These are phyloP conservation scores for Melanotaenia boesemani DNA, from an alignment of 2,797 vertebrate species.

Conservation along the genomic window DNA sequence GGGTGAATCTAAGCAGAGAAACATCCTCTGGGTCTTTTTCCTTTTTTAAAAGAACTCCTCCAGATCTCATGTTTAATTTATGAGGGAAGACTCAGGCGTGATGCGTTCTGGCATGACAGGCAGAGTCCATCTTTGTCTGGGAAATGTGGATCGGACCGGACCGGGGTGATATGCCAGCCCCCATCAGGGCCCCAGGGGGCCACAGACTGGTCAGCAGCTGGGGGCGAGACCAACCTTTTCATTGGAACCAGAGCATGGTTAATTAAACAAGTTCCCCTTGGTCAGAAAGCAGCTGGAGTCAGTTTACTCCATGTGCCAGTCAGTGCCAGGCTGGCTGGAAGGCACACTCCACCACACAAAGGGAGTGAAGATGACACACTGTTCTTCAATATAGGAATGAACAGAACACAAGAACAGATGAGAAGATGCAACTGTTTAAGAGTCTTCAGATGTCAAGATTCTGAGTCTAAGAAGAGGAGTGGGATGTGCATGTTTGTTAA, in stretches of 20 bases:
- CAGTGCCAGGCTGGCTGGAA: constrained; percentile 79
- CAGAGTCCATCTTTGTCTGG: constrained; percentile 82
- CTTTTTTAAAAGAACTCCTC: constrained; percentile 85
- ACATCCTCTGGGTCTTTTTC: constrained; percentile 86
- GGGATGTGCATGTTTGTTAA: constrained; percentile 70
- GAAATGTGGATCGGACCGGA: constrained; percentile 77
- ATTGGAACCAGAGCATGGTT: constrained; percentile 79
- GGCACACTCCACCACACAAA: constrained; percentile 78
- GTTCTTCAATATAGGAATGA: constrained; percentile 65
- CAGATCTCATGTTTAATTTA: constrained; percentile 88
- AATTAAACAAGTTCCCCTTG: constrained; percentile 82
- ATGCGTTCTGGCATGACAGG: constrained; percentile 85
- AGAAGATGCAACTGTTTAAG: constrained; percentile 63
- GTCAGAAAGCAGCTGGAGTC: constrained; percentile 83
- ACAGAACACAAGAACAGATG: constrained; percentile 46
- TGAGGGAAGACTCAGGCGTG: constrained; percentile 81
- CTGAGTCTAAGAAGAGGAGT: constrained; percentile 69
- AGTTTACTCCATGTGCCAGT: constrained; percentile 78
- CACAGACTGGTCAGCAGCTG: constrained; percentile 80
- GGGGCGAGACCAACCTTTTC: constrained; percentile 72
- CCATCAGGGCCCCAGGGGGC: constrained; percentile 59
- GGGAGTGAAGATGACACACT: constrained; percentile 66
- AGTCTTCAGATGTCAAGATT: constrained; percentile 70
- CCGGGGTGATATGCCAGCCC: constrained; percentile 73
- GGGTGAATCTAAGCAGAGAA: constrained; percentile 86